Evolutionary conservation across 2,113 vertebrate species (phyloP).

Genomic region (Oxyura jamaicensis): DNA sequence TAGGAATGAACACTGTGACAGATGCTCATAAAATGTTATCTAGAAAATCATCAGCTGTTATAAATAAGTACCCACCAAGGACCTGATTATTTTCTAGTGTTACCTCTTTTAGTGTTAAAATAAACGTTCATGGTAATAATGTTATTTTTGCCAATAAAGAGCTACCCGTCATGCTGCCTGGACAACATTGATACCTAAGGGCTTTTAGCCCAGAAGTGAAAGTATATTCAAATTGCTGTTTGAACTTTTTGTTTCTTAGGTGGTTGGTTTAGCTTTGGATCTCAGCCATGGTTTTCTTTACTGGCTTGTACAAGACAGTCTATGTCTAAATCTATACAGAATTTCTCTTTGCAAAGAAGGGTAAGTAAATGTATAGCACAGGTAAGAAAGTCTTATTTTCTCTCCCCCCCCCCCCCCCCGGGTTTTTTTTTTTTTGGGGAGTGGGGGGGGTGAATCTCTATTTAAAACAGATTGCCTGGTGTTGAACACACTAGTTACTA

Average conservation of each 20-base stretch:
- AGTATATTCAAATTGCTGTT: not conserved
- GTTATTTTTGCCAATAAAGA: not conserved
- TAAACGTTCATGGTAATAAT: not conserved
- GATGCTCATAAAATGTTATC: not conserved
- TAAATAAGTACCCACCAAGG: not conserved
- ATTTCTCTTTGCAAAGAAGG: slow-evolving; percentile 48
- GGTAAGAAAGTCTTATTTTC: not conserved
- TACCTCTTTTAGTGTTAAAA: not conserved
- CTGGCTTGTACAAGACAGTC: slow-evolving; percentile 77
- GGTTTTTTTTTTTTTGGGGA: not conserved
- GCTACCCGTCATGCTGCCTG: not conserved
- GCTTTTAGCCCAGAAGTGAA: not conserved
- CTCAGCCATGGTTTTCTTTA: slow-evolving; percentile 70
- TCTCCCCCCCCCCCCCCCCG: not conserved
- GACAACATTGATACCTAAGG: not conserved
- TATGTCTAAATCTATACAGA: slow-evolving; percentile 71
- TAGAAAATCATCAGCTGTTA: slow-evolving; percentile 10
- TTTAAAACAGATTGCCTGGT: not conserved
- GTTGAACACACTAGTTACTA: not conserved
- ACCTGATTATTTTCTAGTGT: not conserved
- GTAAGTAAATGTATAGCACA: not conserved
- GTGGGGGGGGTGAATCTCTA: not conserved
- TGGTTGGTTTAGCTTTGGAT: slow-evolving; percentile 77
- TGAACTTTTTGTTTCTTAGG: slow-evolving; percentile 42
- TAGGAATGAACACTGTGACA: not conserved